These are phyloP conservation scores for Hyperoplus immaculatus DNA, from an alignment of 2,797 vertebrate species.

Conservation along the genomic window DNA sequence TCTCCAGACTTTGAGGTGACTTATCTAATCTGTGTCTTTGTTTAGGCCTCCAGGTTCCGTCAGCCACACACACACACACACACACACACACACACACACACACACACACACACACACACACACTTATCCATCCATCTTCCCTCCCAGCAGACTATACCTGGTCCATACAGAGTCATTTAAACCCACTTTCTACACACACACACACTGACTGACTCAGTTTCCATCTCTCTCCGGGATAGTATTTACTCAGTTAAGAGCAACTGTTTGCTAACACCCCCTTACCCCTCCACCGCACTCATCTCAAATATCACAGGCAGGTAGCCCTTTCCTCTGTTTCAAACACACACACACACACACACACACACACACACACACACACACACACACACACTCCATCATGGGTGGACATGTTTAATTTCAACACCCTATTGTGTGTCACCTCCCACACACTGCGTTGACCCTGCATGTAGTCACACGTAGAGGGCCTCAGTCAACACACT, in stretches of 20 bases:
- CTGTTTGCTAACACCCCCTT: constrained; percentile 55
- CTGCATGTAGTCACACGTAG: constrained; percentile 59
- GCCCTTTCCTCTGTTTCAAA: constrained; percentile 11
- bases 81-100: constrained; percentile 18
- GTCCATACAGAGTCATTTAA: constrained; percentile 25
- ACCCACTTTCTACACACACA: constrained; percentile 21
- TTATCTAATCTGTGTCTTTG: constrained; percentile 40
- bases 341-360: constrained; percentile 24
- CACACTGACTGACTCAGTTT: not conserved
- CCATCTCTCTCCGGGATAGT: constrained; percentile 23
- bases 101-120: constrained; percentile 23
- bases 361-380: constrained; percentile 19
- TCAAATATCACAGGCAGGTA: constrained; percentile 59
- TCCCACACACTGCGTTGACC: constrained; percentile 44
- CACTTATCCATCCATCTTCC: not conserved
- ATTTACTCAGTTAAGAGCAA: constrained; percentile 58
- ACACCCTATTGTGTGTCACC: constrained; percentile 54
- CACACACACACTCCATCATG: not conserved
- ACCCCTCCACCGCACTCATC: constrained; percentile 30
- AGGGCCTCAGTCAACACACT: constrained; percentile 33
- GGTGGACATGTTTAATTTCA: constrained; percentile 58
- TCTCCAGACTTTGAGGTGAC: constrained; percentile 30
- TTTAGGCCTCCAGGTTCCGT: constrained; percentile 10
- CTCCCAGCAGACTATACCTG: not conserved
- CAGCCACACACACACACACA: constrained; percentile 25